A percentile compares a stretch with the other conserved stretches of the same genome.
phyloP scores from a whole-genome alignment of 64 coral and sea anemone species.

The Porites australiensis region DNA sequence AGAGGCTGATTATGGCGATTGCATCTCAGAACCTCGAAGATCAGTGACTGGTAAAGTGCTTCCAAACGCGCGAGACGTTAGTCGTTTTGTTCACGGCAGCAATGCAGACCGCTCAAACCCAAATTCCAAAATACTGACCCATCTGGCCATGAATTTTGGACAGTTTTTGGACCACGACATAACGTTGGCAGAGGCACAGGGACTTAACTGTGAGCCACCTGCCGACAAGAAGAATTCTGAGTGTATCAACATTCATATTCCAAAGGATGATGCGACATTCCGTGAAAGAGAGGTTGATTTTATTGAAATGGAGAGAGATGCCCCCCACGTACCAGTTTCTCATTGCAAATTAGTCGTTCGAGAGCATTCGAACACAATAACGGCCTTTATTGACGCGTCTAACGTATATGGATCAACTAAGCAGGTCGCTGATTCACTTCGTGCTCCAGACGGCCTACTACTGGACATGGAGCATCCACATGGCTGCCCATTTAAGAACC shows the following conservation, averaged over 20 bases:
- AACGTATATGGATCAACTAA: constrained; percentile 25
- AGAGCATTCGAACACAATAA: constrained; percentile 32
- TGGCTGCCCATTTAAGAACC: background rate
- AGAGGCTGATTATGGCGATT: background rate
- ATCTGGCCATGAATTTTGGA: constrained; percentile 48
- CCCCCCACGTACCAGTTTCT: background rate
- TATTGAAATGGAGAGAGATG: constrained; percentile 56
- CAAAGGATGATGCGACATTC: constrained; percentile 27
- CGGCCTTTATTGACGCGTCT: constrained; percentile 50
- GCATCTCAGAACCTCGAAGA: background rate
- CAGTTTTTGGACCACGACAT: constrained; percentile 64
- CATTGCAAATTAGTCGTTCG: background rate
- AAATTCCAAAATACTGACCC: background rate
- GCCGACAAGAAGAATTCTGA: constrained; percentile 3
- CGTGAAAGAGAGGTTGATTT: background rate
- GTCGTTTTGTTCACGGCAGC: background rate
- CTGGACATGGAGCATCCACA: background rate
- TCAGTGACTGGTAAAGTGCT: background rate
- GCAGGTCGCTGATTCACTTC: background rate
- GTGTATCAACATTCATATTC: background rate
- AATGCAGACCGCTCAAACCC: background rate
- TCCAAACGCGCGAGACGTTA: constrained; percentile 28
- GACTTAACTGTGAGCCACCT: constrained; percentile 12
- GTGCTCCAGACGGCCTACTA: background rate
- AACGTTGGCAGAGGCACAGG: background rate